Percentiles rank a stretch among this genome's conserved stretches.
Conservation (phyloP, 2,888 invertebrate species). For the Halocaridina rubra region DNA sequence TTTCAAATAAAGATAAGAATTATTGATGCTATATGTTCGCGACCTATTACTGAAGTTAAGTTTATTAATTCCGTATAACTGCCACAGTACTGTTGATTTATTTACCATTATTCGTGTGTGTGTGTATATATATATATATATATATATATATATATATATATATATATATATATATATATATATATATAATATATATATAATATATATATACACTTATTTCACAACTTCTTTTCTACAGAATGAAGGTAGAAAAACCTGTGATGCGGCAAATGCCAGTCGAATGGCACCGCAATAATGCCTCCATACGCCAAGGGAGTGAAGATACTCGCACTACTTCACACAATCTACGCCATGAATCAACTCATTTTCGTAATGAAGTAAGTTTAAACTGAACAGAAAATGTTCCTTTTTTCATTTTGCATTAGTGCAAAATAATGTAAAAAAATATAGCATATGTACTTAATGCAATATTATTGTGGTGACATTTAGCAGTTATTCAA, state of each 20-base stretch:
- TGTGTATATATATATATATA: not conserved
- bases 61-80: no score
- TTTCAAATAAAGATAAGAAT: no score
- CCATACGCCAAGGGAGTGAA: conserved; percentile 28
- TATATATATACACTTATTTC: not conserved
- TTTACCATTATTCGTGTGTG: no score
- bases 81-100: no score
- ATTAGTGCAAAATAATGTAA: not conserved
- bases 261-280: conserved; percentile 34
- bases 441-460: not conserved
- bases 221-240: not conserved
- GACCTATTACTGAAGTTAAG: no score
- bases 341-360: conserved; percentile 37
- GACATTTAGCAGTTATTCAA: not conserved
- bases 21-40: no score
- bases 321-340: conserved; percentile 45
- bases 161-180: not conserved
- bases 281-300: conserved; percentile 34
- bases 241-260: conserved; percentile 43
- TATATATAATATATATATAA: not conserved
- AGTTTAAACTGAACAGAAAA: not conserved
- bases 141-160: not conserved
- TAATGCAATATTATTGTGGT: not conserved
- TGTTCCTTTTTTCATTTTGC: not conserved
- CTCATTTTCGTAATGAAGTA: conserved; percentile 44